A percentile compares a stretch with the other conserved stretches of the same genome.
phyloP scores from a whole-genome alignment of 1,140 invertebrate genomes.

The Brachionus asplanchnoidis region DNA sequence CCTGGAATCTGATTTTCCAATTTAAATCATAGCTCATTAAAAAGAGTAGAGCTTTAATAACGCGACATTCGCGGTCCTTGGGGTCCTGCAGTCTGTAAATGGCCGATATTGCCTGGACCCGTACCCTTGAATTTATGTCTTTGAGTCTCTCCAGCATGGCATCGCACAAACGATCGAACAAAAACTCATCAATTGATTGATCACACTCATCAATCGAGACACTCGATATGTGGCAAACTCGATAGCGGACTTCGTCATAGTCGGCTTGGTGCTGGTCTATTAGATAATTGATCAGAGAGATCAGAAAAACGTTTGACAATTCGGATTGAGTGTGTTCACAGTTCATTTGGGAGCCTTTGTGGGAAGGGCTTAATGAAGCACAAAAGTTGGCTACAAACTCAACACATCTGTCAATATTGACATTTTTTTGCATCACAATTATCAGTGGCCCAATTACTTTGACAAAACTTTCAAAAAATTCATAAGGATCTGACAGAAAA shows the following conservation, averaged over 20 bases:
- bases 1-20: slow-evolving; percentile 65
- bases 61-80: slow-evolving; percentile 67
- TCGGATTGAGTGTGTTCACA: slow-evolving; percentile 44
- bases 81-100: slow-evolving; percentile 74
- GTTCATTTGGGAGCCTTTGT: not conserved
- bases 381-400: slow-evolving; percentile 66
- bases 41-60: slow-evolving; percentile 73
- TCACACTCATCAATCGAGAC: slow-evolving; percentile 66
- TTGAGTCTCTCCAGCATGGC: slow-evolving; percentile 67
- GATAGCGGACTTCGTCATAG: slow-evolving; percentile 64
- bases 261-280: slow-evolving; percentile 61
- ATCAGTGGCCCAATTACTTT: slow-evolving; percentile 40
- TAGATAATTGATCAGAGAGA: slow-evolving; percentile 51
- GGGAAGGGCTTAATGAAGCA: slow-evolving; percentile 47
- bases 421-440: slow-evolving; percentile 57
- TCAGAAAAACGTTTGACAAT: slow-evolving; percentile 48
- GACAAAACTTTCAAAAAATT: not conserved
- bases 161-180: slow-evolving; percentile 68
- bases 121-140: slow-evolving; percentile 68
- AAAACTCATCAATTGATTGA: slow-evolving; percentile 69
- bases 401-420: slow-evolving; percentile 64
- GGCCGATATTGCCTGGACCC: slow-evolving; percentile 72
- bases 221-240: slow-evolving; percentile 71
- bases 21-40: slow-evolving; percentile 71
- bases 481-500: not conserved